These are phyloP conservation scores for Aldabrachelys gigantea DNA, from an alignment of 2,113 vertebrate species.

Conservation along the genomic window DNA sequence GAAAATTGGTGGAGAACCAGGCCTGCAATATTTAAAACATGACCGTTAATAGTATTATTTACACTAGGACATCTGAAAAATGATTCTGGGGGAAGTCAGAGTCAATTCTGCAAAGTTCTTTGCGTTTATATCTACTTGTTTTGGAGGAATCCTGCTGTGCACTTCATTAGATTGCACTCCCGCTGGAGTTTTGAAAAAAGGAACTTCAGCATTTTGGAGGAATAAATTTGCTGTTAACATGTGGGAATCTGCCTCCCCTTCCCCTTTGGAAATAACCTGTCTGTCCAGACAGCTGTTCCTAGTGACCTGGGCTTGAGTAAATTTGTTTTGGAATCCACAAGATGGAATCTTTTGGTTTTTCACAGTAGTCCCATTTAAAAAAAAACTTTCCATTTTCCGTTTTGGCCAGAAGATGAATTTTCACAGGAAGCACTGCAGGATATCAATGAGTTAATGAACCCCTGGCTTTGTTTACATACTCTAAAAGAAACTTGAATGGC, in stretches of 20 bases:
- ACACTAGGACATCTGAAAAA: neutral
- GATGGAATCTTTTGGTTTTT: neutral
- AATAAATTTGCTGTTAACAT: neutral
- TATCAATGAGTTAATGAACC: conserved; percentile 17
- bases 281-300: neutral
- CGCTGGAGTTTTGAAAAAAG: neutral
- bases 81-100: neutral
- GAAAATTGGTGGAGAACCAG: neutral
- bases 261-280: conserved; percentile 14
- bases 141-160: neutral
- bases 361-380: neutral
- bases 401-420: conserved; percentile 39
- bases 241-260: neutral
- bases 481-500: conserved; percentile 55
- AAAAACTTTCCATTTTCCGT: conserved; percentile 32
- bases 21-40: neutral
- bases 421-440: conserved; percentile 11
- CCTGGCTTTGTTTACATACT: conserved; percentile 51
- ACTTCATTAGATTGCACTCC: neutral
- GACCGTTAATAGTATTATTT: neutral
- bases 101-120: neutral
- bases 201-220: neutral
- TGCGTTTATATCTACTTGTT: neutral
- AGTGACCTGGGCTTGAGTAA: conserved; percentile 20
- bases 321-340: conserved; percentile 24